phyloP scores from a whole-genome alignment of 2,797 vertebrate species.

The Acrossocheilus fasciatus region DNA sequence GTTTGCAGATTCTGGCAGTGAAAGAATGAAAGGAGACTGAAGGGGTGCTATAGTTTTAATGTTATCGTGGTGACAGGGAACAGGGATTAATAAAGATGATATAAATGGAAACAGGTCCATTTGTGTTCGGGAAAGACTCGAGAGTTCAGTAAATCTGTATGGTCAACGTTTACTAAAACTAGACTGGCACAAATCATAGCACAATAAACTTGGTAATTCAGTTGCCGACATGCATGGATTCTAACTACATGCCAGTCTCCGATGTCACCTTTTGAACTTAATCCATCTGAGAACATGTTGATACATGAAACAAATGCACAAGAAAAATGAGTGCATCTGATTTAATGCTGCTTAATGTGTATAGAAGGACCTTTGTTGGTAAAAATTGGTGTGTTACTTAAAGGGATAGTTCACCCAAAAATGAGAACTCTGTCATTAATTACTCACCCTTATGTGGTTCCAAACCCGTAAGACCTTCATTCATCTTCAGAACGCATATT shows the following conservation, averaged over 20 bases:
- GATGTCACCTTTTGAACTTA: no score
- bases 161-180: neutral
- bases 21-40: conserved; percentile 33
- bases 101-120: neutral
- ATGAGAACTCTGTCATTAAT: no score
- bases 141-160: neutral
- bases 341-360: no score
- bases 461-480: no score
- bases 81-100: neutral
- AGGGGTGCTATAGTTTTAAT: neutral
- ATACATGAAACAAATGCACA: no score
- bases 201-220: neutral
- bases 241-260: no score
- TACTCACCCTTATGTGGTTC: no score
- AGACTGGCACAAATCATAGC: neutral
- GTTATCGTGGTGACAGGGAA: neutral
- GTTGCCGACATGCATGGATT: neutral
- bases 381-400: neutral
- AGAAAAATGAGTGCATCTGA: no score
- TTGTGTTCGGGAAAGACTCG: neutral
- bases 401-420: neutral
- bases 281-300: no score
- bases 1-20: conserved; percentile 55
- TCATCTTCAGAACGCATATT: no score
- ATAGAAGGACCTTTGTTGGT: no score